These are phyloP conservation scores for Scomber colias DNA, from an alignment of 2,113 vertebrate genomes.

Conservation along the genomic window DNA sequence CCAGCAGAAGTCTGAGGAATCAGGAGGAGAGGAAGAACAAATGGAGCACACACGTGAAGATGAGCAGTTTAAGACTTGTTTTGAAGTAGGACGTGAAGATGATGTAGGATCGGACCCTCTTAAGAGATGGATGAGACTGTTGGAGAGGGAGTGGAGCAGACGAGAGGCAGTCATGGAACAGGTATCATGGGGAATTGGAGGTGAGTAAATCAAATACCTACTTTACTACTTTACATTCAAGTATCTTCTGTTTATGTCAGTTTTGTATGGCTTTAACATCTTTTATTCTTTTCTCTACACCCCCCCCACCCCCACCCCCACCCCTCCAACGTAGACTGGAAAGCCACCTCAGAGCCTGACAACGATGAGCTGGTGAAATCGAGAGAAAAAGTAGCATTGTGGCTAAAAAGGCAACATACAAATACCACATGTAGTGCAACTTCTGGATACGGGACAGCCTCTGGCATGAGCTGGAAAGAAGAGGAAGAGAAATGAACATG, in stretches of 20 bases:
- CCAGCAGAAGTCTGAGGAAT: neutral
- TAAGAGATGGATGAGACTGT: neutral
- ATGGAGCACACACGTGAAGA: neutral
- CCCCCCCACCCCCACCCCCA: too few relatives aligned
- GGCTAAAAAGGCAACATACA: neutral
- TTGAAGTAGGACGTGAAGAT: neutral
- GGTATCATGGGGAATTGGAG: neutral
- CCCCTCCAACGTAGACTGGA: neutral
- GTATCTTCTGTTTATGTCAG: neutral
- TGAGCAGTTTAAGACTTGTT: neutral
- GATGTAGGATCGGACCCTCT: neutral
- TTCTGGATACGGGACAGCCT: neutral
- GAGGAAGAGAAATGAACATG: neutral
- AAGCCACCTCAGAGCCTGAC: neutral
- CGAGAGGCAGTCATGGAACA: neutral
- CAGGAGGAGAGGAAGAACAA: neutral
- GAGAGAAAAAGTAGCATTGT: neutral
- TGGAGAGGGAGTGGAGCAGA: conserved; percentile 44
- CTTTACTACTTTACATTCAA: neutral
- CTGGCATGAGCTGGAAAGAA: neutral
- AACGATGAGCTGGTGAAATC: neutral
- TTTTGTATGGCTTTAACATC: neutral
- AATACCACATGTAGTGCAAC: too few relatives aligned
- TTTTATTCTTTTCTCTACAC: neutral
- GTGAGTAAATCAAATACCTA: neutral